These are phyloP conservation scores for silkworm (Bombyx mori) DNA, from an alignment of 1,140 invertebrate species.

Conservation along the genomic window ASM3026992v2 NC_085120.1:10010501-10011000, in stretches of 20 bases:
- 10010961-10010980: no score
- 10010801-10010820: background rate
- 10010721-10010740: constrained; percentile 37
- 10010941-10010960: no score
- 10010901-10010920: no score
- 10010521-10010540: background rate
- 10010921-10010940: no score
- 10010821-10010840: no score
- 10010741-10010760: constrained; percentile 16
- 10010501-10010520: background rate
- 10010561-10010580: background rate
- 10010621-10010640: constrained; percentile 1
- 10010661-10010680: constrained; percentile 57
- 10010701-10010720: constrained; percentile 59
- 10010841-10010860: no score
- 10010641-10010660: constrained; percentile 25
- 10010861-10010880: no score
- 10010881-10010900: no score
- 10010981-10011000: no score
- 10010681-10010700: constrained; percentile 48
- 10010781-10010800: background rate
- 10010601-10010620: constrained; percentile 1
- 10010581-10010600: background rate
- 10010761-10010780: constrained; percentile 15
- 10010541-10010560: background rate